Percentiles rank a stretch among this genome's conserved stretches.
Evolutionary conservation across 2,797 vertebrate species (phyloP).

Genomic region (Characodon lateralis): DNA sequence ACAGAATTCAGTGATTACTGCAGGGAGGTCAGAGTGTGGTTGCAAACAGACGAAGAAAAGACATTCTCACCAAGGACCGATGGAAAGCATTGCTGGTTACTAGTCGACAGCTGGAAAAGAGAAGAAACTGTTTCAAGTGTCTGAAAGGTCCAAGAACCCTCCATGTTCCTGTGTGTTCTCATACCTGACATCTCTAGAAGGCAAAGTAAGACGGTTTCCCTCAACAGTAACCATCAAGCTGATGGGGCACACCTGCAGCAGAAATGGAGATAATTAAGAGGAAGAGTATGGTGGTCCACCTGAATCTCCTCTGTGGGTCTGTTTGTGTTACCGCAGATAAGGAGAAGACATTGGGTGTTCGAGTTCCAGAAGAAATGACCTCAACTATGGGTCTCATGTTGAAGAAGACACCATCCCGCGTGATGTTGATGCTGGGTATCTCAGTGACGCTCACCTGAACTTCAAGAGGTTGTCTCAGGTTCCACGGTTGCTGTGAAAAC

Average conservation of each 20-base stretch:
- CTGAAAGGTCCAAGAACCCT: background rate
- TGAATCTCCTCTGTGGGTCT: background rate
- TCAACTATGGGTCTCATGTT: background rate
- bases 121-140: background rate
- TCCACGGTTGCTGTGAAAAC: background rate
- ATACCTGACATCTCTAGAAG: background rate
- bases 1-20: background rate
- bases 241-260: background rate
- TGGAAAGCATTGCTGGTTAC: background rate
- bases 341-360: background rate
- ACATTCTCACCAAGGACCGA: background rate
- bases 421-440: background rate
- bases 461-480: background rate
- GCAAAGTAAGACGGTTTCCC: background rate
- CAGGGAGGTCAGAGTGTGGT: background rate
- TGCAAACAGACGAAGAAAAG: background rate
- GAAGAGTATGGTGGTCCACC: background rate
- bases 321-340: background rate
- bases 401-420: background rate
- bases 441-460: background rate
- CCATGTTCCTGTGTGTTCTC: background rate
- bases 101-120: background rate
- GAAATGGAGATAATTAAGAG: background rate
- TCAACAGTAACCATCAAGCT: background rate
- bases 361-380: background rate